Conservation (phyloP, 2,113 vertebrate species). For the Anser cygnoides region DNA sequence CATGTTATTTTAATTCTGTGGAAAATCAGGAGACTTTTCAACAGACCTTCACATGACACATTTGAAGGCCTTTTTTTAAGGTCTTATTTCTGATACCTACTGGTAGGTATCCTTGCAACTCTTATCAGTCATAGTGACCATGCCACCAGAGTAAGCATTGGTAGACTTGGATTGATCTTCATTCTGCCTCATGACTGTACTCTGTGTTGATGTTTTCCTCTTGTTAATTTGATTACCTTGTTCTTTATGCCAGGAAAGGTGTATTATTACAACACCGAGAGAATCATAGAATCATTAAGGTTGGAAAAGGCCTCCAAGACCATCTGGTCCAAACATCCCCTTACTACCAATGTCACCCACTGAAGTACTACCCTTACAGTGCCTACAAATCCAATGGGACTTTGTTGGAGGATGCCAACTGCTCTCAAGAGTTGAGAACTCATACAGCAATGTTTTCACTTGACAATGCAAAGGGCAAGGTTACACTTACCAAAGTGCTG, state of each 20-base stretch:
- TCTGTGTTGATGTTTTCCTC: background rate
- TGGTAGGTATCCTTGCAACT: background rate
- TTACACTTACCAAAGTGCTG: background rate
- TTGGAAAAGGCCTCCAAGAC: too few species aligned
- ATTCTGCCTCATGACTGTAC: background rate
- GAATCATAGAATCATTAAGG: too few species aligned
- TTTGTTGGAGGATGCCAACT: background rate
- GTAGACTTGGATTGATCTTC: background rate
- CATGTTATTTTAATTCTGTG: background rate
- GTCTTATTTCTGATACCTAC: constrained; percentile 24
- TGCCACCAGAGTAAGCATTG: background rate
- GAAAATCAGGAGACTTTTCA: background rate
- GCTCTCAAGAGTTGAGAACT: background rate
- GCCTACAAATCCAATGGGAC: background rate
- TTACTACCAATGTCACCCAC: too few species aligned
- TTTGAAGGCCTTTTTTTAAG: background rate
- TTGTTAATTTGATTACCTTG: background rate
- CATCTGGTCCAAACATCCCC: too few species aligned
- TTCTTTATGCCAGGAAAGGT: background rate
- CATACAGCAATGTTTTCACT: background rate
- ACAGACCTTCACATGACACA: background rate
- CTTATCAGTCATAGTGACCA: background rate
- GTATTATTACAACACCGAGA: background rate
- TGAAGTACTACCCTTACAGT: background rate
- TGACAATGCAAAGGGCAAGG: background rate